Conservation (phyloP, 1,140 invertebrate genomes). For the Aphelenchoides fujianensis region DNA sequence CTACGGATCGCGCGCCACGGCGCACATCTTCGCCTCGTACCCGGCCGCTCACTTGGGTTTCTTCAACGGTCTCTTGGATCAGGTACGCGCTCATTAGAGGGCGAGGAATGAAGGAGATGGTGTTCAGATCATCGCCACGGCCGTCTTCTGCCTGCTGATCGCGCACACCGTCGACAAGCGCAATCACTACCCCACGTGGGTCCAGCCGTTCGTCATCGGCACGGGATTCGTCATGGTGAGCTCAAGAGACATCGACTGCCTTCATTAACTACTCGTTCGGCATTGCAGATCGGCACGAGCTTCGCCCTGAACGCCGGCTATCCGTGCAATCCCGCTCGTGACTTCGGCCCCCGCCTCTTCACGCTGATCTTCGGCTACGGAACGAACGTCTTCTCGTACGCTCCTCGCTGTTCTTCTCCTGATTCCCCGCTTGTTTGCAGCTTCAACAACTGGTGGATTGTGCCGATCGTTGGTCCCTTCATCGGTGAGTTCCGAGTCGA, state of each 20-base stretch:
- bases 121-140: slow-evolving; percentile 45
- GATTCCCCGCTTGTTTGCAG: too few species aligned
- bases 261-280: too few species aligned
- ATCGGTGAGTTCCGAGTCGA: too few species aligned
- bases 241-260: too few species aligned
- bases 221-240: slow-evolving; percentile 23
- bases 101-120: slow-evolving; percentile 62
- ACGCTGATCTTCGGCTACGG: slow-evolving; percentile 66
- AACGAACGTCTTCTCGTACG: slow-evolving; percentile 49
- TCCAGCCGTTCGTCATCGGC: slow-evolving; percentile 40
- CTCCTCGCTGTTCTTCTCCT: slow-evolving; percentile 65
- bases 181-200: slow-evolving; percentile 59
- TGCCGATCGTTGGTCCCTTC: slow-evolving; percentile 46
- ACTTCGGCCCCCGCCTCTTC: slow-evolving; percentile 68
- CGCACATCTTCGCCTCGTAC: slow-evolving; percentile 69
- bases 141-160: slow-evolving; percentile 53
- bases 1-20: slow-evolving; percentile 63
- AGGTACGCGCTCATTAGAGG: slow-evolving; percentile 65
- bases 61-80: slow-evolving; percentile 65
- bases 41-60: slow-evolving; percentile 64
- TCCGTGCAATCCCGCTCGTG: slow-evolving; percentile 69
- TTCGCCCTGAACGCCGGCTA: slow-evolving; percentile 65
- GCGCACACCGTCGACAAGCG: slow-evolving; percentile 48
- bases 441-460: slow-evolving; percentile 11
- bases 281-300: slow-evolving; percentile 60